Base-by-base conservation (phyloP, 2,888 invertebrate genomes). In the Galeruca laticollis region DNA sequence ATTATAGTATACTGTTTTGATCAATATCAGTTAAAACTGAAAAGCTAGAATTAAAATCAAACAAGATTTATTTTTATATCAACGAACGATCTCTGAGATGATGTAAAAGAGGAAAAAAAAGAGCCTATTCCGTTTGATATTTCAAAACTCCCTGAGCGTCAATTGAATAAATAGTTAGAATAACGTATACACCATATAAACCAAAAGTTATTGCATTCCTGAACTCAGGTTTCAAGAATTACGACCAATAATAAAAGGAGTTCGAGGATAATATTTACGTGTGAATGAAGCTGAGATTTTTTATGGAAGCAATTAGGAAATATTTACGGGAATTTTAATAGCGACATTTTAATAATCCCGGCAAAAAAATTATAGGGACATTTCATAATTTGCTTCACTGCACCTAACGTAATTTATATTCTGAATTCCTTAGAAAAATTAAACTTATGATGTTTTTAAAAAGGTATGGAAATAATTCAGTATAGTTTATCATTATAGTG, bases 231-330 rank as follows among this genome's bases (percentile, higher is more conserved):
- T 59, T 59, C 37, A 37, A 60, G 66, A 66, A 66, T 37, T 66
- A 66, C 66, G 66, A 60, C 66, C 66, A 20, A 66, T 66, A 66
- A 66, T 57, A 56, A 65, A 35, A 18, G 59, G 33, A 59, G 49
- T 65, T 56, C 26, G 18, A 31, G 59, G 54, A 63, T 56, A 54
- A 63, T 63, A 63, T 63, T 63, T 63, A 63, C 26, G 54, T 63
- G 56, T 63, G 43, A 63, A 63, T 40, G 21, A 37, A 56, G 54
- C 63, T 13, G 11, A 31, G 56, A 63, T 35, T 33, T 63, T 52
- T 51, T 37, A 49, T 11, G 62, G 11, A 52, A 13, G 21, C 11
- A 18, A 31, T 31, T 31, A 54, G 31, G 13, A 11, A 54, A n/a
- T 11, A 31, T 31, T n/a, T 15, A 54, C 31, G 54, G 15, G 26